Base-by-base conservation (phyloP, 2,113 vertebrate genomes). In the Podarcis cretensis region DNA sequence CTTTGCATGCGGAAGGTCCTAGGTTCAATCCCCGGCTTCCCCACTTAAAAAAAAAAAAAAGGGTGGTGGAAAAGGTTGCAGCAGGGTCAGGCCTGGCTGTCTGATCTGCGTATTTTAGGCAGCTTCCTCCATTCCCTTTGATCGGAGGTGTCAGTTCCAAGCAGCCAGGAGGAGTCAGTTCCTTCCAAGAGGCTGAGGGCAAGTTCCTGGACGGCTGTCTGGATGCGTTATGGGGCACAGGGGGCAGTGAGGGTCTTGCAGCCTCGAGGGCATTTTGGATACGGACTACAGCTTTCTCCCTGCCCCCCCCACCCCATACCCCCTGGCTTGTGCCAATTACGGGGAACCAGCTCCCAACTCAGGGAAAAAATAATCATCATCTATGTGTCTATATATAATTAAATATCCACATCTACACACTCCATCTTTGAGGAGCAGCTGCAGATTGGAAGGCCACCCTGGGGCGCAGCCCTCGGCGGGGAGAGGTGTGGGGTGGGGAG, bases 331-430 rank as follows among this genome's bases (percentile, higher is more conserved):
- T 54, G 35, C 76, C 77, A 84, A 40, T 14, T 32, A 14, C 12
- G 77, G 77, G 66, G 48, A 59, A 80, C 79, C 69, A 81, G 66
- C 86, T 81, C 66, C 78, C 77, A 81, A 81, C 86, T 87, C 86
- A 87, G 86, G 86, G 69, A 87, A 63, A 84, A 83, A 43, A 43
- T 68, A 5, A 73, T 73, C 32, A 35, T 74, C 21, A 74, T 74
- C 59, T 63, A 14, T 74, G 73, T 35, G 35, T 74, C 21, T 20
- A 18, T 16, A 68, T 20, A 32, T 2, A 68, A 85, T 2, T 6
- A 25, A 4, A 59, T 32, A 59, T 9, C 59, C 16, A 54, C 25
- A 77, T 54, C 43, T 18, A 35, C 35, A 59, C 32, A n/a, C 83
- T 40, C 75, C 8, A 3, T 65, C 27, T 77, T 40, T 73, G 32